These are phyloP conservation scores for Bellardia bayeri DNA, from an alignment of 2,888 invertebrate species.

Conservation along the genomic window DNA sequence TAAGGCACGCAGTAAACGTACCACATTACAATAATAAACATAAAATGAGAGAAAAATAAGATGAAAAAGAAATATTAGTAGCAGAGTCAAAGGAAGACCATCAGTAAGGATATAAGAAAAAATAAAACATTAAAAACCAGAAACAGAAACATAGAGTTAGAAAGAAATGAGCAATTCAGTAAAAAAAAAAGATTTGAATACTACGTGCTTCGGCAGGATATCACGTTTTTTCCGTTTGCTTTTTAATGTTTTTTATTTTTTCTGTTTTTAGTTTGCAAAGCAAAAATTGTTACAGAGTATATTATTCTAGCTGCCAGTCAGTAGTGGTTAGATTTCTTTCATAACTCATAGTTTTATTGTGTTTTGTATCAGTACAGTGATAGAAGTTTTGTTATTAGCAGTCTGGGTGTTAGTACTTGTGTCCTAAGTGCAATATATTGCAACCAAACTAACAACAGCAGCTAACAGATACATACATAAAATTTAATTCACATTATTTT, in stretches of 20 bases:
- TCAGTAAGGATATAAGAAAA: conserved; percentile 35
- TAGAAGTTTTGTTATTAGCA: conserved; percentile 39
- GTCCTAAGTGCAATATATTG: background rate
- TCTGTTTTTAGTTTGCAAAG: conserved; percentile 33
- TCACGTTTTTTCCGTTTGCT: conserved; percentile 62
- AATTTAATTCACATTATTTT: too few species aligned
- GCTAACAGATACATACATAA: too few species aligned
- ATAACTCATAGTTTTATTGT: conserved; percentile 44
- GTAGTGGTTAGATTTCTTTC: conserved; percentile 49
- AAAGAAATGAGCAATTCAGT: conserved; percentile 43
- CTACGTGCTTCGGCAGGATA: conserved; percentile 65
- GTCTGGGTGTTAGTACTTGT: background rate
- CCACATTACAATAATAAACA: conserved; percentile 72
- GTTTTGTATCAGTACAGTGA: conserved; percentile 29
- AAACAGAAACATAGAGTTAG: conserved; percentile 63
- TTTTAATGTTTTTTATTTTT: conserved; percentile 31
- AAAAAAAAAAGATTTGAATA: conserved; percentile 75
- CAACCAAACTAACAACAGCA: too few species aligned
- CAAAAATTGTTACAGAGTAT: conserved; percentile 56
- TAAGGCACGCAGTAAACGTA: conserved; percentile 65
- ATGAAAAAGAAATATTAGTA: conserved; percentile 43
- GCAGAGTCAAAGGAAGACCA: conserved; percentile 36
- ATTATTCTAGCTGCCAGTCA: conserved; percentile 57
- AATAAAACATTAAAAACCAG: conserved; percentile 56
- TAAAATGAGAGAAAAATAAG: conserved; percentile 48